These are phyloP conservation scores for Steinernema carpocapsae DNA, from an alignment of 2,888 invertebrate genomes.

Conservation along the genomic window DNA sequence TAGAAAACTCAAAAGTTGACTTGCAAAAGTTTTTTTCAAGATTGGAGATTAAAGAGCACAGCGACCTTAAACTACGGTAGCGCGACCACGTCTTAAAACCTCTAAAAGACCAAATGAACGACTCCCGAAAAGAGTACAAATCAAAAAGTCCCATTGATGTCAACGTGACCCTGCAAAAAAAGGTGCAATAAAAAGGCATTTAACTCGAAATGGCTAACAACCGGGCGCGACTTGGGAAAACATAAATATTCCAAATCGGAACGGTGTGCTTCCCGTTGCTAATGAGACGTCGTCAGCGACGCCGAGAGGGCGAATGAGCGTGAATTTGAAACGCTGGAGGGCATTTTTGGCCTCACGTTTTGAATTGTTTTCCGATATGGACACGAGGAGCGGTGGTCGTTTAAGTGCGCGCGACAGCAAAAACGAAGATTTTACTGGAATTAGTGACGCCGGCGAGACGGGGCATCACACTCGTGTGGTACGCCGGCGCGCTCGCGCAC, in stretches of 20 bases:
- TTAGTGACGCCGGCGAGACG: conserved; percentile 8
- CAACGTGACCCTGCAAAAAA: too few species aligned
- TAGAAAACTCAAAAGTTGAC: too few species aligned
- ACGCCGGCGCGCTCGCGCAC: not conserved
- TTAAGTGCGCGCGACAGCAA: conserved; percentile 25
- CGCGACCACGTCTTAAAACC: too few species aligned
- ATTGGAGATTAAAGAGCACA: too few species aligned
- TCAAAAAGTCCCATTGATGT: too few species aligned
- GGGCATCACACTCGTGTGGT: not conserved
- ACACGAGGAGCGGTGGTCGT: conserved; percentile 22
- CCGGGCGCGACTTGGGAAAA: not conserved
- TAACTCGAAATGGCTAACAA: conserved; percentile 8
- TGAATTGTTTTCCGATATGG: conserved; percentile 32
- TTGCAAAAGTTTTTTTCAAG: too few species aligned
- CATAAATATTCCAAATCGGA: conserved; percentile 19
- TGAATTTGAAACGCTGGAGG: conserved; percentile 21
- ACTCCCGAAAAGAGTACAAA: too few species aligned
- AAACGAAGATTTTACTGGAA: conserved; percentile 23
- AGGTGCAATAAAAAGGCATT: conserved; percentile 23
- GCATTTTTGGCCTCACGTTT: conserved; percentile 14
- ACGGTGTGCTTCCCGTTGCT: conserved; percentile 30
- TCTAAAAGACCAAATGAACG: too few species aligned
- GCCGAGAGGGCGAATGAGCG: conserved; percentile 13
- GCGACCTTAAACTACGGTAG: too few species aligned
- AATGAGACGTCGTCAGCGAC: conserved; percentile 19